Evolutionary conservation across 2,113 vertebrate species (phyloP).

Genomic region (Athene noctua): DNA sequence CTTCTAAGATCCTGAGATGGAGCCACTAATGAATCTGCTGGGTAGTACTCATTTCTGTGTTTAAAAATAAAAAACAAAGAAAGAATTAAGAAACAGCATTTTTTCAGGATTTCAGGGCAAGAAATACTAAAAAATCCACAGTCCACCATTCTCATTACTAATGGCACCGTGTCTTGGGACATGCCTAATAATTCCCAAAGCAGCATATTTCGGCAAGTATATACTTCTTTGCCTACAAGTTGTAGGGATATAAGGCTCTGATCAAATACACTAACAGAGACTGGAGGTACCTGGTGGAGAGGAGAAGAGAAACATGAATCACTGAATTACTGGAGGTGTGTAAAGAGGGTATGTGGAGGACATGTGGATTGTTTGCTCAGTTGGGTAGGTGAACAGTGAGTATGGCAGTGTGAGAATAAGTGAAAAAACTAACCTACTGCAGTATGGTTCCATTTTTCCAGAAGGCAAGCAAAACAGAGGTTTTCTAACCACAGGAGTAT

Average conservation of each 20-base stretch:
- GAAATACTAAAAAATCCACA: background rate
- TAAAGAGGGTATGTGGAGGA: background rate
- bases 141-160: background rate
- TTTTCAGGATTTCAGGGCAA: background rate
- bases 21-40: constrained; percentile 86
- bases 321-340: background rate
- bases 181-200: background rate
- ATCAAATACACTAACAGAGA: background rate
- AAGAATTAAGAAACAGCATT: background rate
- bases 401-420: background rate
- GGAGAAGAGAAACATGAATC: background rate
- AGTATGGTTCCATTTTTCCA: background rate
- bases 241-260: background rate
- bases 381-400: background rate
- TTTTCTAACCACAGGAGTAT: background rate
- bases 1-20: constrained; percentile 88
- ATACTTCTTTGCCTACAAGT: background rate
- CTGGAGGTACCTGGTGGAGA: background rate
- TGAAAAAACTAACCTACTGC: background rate
- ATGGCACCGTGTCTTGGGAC: background rate
- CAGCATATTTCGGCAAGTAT: background rate
- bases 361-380: background rate
- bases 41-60: constrained; percentile 90
- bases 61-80: background rate
- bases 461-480: background rate